Evolutionary conservation across 2,113 vertebrate species (phyloP).

Genomic region (Mobula hypostoma): DNA sequence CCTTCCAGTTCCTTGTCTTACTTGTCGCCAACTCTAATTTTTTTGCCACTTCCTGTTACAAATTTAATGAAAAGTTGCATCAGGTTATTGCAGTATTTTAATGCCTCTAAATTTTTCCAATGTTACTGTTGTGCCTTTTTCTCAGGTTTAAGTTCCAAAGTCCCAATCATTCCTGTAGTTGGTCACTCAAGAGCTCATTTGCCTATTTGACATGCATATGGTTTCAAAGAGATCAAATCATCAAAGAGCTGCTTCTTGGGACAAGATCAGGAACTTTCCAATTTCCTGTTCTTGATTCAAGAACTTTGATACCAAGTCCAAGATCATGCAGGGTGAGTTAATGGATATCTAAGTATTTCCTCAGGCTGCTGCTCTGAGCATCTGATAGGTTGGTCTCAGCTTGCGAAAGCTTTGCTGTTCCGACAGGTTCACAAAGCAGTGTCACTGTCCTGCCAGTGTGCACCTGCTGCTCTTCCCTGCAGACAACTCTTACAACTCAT

Average conservation of each 20-base stretch:
- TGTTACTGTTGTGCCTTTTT: neutral
- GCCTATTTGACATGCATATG: neutral
- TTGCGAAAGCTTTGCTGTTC: neutral
- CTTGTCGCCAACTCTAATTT: slow-evolving; percentile 80
- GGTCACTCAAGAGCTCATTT: neutral
- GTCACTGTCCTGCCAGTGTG: neutral
- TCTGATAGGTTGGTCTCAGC: neutral
- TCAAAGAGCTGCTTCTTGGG: neutral
- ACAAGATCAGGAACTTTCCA: neutral
- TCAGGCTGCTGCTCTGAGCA: neutral
- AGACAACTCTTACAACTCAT: neutral
- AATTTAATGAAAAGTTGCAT: slow-evolving; percentile 23
- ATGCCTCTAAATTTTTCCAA: neutral
- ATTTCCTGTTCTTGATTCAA: neutral
- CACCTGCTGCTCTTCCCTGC: neutral
- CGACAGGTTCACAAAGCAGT: too few relatives aligned
- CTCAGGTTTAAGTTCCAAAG: neutral
- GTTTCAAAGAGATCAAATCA: neutral
- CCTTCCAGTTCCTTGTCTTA: slow-evolving; percentile 89
- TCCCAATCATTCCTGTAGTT: neutral
- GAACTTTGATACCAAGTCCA: neutral
- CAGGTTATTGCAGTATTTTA: neutral
- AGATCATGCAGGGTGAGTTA: neutral
- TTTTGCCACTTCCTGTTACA: slow-evolving; percentile 74
- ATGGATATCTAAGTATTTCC: neutral